Conservation (phyloP, 2,888 invertebrate species). For the Tromatobia lineatoria region DNA sequence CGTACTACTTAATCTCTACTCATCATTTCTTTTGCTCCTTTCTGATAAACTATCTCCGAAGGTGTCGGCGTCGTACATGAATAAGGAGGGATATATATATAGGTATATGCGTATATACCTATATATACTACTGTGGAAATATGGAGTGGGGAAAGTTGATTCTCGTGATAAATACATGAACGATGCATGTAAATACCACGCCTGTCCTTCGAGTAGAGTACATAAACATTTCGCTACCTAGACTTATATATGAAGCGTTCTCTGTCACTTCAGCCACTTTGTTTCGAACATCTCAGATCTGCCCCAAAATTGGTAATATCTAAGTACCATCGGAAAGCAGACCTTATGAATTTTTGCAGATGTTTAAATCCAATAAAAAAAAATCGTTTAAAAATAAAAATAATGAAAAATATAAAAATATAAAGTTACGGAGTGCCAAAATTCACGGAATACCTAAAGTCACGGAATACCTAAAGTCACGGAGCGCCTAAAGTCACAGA, state of each 20-base stretch:
- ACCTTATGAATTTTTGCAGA: constrained; percentile 1
- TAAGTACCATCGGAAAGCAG: not conserved
- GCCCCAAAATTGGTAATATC: too few relatives aligned
- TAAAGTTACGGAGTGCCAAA: too few relatives aligned
- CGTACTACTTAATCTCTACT: constrained; percentile 22
- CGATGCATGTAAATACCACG: constrained; percentile 76
- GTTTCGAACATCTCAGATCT: too few relatives aligned
- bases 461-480: too few relatives aligned
- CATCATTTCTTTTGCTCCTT: constrained; percentile 24
- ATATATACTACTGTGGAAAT: not conserved
- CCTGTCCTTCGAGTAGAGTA: constrained; percentile 15
- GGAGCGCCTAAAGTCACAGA: too few relatives aligned
- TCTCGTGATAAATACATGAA: constrained; percentile 77
- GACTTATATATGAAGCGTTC: not conserved
- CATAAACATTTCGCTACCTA: constrained; percentile 37
- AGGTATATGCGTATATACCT: not conserved
- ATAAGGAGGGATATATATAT: constrained; percentile 18
- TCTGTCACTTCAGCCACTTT: too few relatives aligned
- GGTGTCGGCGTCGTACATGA: constrained; percentile 22
- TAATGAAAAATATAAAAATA: too few relatives aligned
- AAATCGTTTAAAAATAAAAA: too few relatives aligned
- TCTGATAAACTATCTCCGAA: constrained; percentile 21
- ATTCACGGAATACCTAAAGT: too few relatives aligned
- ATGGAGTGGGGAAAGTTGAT: constrained; percentile 41
- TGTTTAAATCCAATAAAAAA: too few relatives aligned